Conservation (phyloP, 2,888 invertebrate species). For the Ceramica pisi region DNA sequence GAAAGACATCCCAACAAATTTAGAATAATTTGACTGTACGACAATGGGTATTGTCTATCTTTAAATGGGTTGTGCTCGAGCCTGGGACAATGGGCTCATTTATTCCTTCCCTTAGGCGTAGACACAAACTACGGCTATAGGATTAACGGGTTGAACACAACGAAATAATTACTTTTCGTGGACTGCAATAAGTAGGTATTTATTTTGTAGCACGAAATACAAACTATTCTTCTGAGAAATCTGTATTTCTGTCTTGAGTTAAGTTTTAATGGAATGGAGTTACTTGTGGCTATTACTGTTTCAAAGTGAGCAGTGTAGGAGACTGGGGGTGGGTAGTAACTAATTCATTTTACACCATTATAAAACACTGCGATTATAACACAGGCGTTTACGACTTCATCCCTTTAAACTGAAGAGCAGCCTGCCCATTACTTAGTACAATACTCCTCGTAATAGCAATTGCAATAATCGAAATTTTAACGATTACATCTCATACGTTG, state of each 20-base stretch:
- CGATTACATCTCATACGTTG: too few relatives aligned
- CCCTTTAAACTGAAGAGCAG: background rate
- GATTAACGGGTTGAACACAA: slow-evolving; percentile 82
- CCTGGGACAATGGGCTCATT: slow-evolving; percentile 85
- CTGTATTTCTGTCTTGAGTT: slow-evolving; percentile 8
- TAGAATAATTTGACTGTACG: slow-evolving; percentile 83
- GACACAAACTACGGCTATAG: slow-evolving; percentile 80
- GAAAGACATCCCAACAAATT: slow-evolving; percentile 84
- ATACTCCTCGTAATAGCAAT: too few relatives aligned
- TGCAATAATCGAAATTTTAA: too few relatives aligned
- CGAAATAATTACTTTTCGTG: slow-evolving; percentile 80
- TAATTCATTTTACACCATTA: background rate
- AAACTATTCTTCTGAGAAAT: slow-evolving; percentile 30
- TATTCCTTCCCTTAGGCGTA: slow-evolving; percentile 85
- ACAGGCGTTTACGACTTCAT: background rate
- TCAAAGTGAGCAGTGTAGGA: slow-evolving; percentile 3
- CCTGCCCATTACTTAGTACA: background rate
- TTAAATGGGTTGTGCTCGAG: slow-evolving; percentile 83
- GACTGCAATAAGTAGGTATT: slow-evolving; percentile 65
- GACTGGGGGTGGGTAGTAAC: slow-evolving; percentile 4
- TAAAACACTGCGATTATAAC: slow-evolving; percentile 7
- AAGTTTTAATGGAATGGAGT: slow-evolving; percentile 34
- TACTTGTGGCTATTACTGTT: slow-evolving; percentile 18
- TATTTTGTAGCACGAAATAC: slow-evolving; percentile 38
- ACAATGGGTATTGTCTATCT: slow-evolving; percentile 87